These are phyloP conservation scores for Gila orcuttii DNA, from an alignment of 2,113 vertebrate species.

Conservation along the genomic window DNA sequence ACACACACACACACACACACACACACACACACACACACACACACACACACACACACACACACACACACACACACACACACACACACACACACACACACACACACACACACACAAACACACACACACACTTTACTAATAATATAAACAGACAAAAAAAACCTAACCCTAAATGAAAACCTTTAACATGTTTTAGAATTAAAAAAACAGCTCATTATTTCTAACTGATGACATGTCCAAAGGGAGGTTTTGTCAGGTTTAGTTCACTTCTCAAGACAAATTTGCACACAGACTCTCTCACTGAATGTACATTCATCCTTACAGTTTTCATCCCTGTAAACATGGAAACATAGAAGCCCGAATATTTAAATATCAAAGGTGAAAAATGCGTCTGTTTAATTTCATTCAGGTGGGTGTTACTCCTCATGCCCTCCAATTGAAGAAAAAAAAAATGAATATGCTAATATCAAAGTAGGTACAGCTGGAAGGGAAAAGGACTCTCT, in stretches of 20 bases:
- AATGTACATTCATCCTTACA: neutral
- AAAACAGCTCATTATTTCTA: neutral
- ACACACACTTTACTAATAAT: neutral
- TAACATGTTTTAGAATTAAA: neutral
- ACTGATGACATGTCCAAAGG: too few relatives aligned
- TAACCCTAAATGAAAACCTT: neutral
- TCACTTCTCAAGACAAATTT: neutral
- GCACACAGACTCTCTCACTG: neutral
- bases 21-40: neutral
- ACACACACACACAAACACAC: neutral
- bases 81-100: too few relatives aligned
- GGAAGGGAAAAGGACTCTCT: conserved; percentile 85
- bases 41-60: neutral
- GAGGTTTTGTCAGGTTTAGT: neutral
- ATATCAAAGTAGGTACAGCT: conserved; percentile 81
- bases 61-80: neutral
- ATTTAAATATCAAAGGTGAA: conserved; percentile 43
- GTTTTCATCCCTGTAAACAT: conserved; percentile 27
- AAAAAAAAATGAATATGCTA: conserved; percentile 80
- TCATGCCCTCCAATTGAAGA: conserved; percentile 79
- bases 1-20: neutral
- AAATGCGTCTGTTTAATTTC: conserved; percentile 54
- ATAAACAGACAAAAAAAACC: too few relatives aligned
- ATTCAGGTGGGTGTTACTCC: conserved; percentile 78
- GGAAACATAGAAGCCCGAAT: neutral